Evolutionary conservation across 2,113 vertebrate species (phyloP).

Genomic region (Siniperca knerii): DNA sequence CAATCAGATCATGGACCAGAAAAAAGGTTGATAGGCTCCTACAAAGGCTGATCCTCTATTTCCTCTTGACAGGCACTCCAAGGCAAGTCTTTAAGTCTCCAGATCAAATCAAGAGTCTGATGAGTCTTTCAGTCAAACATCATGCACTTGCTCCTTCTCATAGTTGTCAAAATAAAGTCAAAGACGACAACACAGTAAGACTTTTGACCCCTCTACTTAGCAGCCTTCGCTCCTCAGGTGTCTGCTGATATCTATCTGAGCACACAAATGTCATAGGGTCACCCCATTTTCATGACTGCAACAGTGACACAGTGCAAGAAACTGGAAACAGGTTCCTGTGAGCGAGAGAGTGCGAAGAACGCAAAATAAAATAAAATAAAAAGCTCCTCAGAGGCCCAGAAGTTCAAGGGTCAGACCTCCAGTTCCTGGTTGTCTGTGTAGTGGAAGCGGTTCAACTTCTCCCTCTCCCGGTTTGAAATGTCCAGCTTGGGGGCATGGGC

Average conservation of each 20-base stretch:
- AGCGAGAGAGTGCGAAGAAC: conserved; percentile 56
- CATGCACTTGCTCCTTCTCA: conserved; percentile 20
- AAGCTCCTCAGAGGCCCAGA: conserved; percentile 22
- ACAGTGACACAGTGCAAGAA: conserved; percentile 44
- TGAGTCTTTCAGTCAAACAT: conserved; percentile 39
- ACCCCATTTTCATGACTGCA: conserved; percentile 42
- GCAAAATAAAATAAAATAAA: conserved; percentile 27
- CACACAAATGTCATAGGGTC: conserved; percentile 46
- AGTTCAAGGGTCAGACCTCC: conserved; percentile 79
- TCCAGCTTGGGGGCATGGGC: conserved; percentile 80
- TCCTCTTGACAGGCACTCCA: conserved; percentile 63
- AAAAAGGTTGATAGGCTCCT: conserved; percentile 31
- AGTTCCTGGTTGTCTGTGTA: conserved; percentile 82
- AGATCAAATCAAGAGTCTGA: conserved; percentile 33
- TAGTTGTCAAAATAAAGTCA: conserved; percentile 23
- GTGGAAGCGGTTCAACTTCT: conserved; percentile 86
- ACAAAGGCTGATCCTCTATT: conserved; percentile 18
- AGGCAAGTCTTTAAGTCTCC: conserved; percentile 55
- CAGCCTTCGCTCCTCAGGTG: conserved; percentile 41
- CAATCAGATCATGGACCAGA: conserved; percentile 26
- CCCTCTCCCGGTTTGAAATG: conserved; percentile 86
- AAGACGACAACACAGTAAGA: conserved; percentile 18
- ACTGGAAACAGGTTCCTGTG: conserved; percentile 41
- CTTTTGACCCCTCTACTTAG: conserved; percentile 30
- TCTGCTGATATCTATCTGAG: conserved; percentile 31